These are phyloP conservation scores for Apis cerana DNA, from an alignment of 1,140 invertebrate species.

Conservation along the genomic window DNA sequence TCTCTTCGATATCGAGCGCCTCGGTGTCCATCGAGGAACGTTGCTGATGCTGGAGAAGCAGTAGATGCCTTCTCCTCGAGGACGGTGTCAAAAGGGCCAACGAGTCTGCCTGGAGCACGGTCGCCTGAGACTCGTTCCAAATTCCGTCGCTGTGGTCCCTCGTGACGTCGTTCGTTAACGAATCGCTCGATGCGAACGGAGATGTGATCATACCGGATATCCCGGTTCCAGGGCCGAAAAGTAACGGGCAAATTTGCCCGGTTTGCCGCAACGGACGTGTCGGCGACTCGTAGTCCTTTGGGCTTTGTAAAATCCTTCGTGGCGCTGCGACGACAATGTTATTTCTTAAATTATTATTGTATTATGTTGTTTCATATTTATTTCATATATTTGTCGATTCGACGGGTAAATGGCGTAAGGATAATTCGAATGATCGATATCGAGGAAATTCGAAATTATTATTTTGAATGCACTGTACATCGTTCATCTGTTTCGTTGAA, in stretches of 20 bases:
- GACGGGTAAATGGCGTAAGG: no score
- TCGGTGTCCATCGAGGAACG: conserved; percentile 92
- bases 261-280: conserved; percentile 16
- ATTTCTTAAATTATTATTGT: no score
- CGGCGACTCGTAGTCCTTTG: conserved; percentile 55
- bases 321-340: conserved; percentile 48
- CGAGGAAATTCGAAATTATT: no score
- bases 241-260: conserved; percentile 30
- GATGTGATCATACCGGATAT: conserved; percentile 76
- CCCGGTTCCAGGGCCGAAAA: conserved; percentile 34
- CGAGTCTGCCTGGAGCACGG: conserved; percentile 89
- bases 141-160: conserved; percentile 91
- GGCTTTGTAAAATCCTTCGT: conserved; percentile 62
- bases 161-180: conserved; percentile 87
- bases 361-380: no score
- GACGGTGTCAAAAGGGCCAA: conserved; percentile 87
- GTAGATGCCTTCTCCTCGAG: conserved; percentile 87
- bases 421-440: no score
- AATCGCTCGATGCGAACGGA: conserved; percentile 91
- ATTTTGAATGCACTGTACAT: no score
- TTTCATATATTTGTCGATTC: no score
- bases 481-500: no score
- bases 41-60: conserved; percentile 90
- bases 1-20: conserved; percentile 87
- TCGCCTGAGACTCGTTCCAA: conserved; percentile 93